Evolutionary conservation across 2,888 invertebrate species (phyloP).

Genomic region (Leptogaster cylindrica): DNA sequence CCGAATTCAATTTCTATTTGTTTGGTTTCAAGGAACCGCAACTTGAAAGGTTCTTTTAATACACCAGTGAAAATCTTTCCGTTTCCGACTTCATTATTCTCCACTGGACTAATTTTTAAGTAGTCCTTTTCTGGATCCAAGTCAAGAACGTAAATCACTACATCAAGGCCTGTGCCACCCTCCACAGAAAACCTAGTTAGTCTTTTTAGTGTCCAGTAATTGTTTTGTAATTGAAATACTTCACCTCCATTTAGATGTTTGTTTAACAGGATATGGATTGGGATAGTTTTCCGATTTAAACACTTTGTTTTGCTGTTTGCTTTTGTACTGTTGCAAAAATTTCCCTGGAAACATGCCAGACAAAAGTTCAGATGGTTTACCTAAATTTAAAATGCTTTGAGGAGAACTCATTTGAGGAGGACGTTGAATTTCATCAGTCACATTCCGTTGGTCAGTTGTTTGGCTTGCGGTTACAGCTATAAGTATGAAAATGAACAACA

Average conservation of each 20-base stretch:
- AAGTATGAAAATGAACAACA: too few relatives aligned
- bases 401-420: conserved; percentile 16
- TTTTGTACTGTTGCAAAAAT: background rate
- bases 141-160: conserved; percentile 47
- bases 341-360: background rate
- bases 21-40: conserved; percentile 43
- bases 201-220: too few relatives aligned
- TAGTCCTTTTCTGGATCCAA: conserved; percentile 48
- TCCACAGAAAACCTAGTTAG: conserved; percentile 43
- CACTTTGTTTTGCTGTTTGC: background rate
- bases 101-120: conserved; percentile 43
- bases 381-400: background rate
- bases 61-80: conserved; percentile 47
- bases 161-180: conserved; percentile 47
- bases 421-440: background rate
- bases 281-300: conserved; percentile 25
- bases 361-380: background rate
- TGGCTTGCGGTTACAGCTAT: too few relatives aligned
- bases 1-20: conserved; percentile 45
- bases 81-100: conserved; percentile 21
- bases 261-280: background rate
- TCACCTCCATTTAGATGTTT: background rate
- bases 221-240: too few relatives aligned
- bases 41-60: conserved; percentile 44
- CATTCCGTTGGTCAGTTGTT: too few relatives aligned